phyloP scores from a whole-genome alignment of 2,888 invertebrate species.

The Meganola albula region DNA sequence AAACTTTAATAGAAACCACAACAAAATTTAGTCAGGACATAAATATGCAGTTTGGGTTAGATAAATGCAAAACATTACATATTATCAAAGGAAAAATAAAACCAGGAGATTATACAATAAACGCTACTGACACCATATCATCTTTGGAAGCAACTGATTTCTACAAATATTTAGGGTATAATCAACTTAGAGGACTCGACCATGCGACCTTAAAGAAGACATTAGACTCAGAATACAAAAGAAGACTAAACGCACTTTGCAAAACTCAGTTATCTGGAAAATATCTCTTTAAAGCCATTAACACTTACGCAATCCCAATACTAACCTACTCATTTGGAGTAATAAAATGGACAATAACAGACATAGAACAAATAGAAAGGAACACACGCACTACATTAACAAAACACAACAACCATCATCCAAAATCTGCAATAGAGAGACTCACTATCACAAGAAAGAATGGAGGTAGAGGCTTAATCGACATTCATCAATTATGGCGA shows the following conservation, averaged over 20 bases:
- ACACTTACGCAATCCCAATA: neutral
- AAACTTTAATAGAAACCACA: too few species aligned
- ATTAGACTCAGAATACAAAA: neutral
- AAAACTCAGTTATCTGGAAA: neutral
- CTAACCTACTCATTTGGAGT: conserved; percentile 1
- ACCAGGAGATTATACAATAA: neutral
- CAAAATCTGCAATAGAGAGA: neutral
- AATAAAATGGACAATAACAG: neutral
- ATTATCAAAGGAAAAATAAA: neutral
- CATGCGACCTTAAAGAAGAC: neutral
- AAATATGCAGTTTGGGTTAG: neutral
- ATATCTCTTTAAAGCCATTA: conserved; percentile 1
- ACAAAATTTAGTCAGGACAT: too few species aligned
- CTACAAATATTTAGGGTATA: neutral
- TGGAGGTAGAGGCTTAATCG: neutral
- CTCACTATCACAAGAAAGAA: neutral
- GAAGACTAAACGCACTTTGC: neutral
- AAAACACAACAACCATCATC: neutral
- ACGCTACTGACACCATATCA: neutral
- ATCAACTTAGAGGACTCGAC: neutral
- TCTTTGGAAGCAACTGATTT: neutral
- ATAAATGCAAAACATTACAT: neutral
- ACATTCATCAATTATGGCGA: too few species aligned
- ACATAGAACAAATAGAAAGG: neutral
- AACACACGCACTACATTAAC: neutral